Percentiles rank a stretch among this genome's conserved stretches.
These are phyloP conservation scores for Phodopus roborovskii DNA, from an alignment of 2,113 vertebrate species.

Conservation along the genomic window DNA sequence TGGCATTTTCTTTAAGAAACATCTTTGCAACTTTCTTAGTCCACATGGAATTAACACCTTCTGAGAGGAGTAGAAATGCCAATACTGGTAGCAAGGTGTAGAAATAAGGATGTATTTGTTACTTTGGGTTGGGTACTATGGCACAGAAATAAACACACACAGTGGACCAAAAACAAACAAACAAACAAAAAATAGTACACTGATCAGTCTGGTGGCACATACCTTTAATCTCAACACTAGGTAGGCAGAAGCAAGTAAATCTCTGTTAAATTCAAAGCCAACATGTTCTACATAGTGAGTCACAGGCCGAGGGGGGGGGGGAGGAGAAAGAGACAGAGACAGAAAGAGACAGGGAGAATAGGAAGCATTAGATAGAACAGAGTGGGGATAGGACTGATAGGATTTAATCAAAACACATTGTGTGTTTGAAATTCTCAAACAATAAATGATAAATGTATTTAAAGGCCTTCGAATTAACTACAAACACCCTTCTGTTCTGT, in stretches of 20 bases:
- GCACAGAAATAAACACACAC: not conserved
- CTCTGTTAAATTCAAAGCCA: not conserved
- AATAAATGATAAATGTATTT: not conserved
- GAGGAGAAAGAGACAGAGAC: too few relatives aligned
- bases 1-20: not conserved
- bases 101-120: not conserved
- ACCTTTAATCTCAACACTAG: not conserved
- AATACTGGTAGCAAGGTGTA: not conserved
- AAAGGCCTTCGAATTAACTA: not conserved
- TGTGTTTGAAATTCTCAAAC: not conserved
- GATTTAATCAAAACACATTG: not conserved
- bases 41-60: not conserved
- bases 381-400: not conserved
- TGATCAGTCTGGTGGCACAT: not conserved
- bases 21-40: not conserved
- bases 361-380: not conserved
- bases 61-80: not conserved
- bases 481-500: not conserved
- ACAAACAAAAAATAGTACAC: not conserved
- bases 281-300: not conserved
- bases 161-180: not conserved
- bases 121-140: not conserved
- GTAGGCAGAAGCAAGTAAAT: not conserved
- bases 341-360: too few relatives aligned
- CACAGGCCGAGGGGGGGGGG: not conserved